phyloP scores from a whole-genome alignment of 2,113 vertebrate genomes.

The Cyphomyrus discorhynchus region DNA sequence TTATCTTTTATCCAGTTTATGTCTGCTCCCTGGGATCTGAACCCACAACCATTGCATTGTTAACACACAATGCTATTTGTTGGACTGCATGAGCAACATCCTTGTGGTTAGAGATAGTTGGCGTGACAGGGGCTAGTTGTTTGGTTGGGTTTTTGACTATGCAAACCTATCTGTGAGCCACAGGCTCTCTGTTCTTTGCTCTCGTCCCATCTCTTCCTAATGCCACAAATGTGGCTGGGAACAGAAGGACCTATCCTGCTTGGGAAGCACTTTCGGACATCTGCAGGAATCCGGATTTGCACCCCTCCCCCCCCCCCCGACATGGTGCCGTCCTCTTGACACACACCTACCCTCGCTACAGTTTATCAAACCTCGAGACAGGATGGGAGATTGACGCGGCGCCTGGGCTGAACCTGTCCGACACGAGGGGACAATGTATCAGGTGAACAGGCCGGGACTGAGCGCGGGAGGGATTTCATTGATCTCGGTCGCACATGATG shows the following conservation, averaged over 20 bases:
- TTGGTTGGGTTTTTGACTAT: neutral
- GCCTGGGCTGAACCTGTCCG: neutral
- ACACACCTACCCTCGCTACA: neutral
- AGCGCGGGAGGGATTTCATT: neutral
- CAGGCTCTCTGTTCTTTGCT: neutral
- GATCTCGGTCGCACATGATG: constrained; percentile 1
- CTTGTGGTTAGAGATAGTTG: neutral
- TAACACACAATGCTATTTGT: neutral
- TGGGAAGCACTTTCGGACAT: neutral
- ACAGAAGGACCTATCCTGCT: neutral
- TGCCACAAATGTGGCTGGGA: neutral
- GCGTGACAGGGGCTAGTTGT: neutral
- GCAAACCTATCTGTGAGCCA: neutral
- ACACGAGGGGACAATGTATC: neutral
- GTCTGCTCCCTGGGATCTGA: neutral
- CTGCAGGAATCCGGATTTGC: neutral
- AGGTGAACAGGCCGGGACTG: neutral
- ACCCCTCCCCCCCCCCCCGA: neutral
- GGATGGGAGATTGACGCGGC: neutral
- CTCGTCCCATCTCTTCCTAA: too few relatives aligned
- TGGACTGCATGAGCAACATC: neutral
- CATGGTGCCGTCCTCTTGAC: neutral
- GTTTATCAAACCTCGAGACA: constrained; percentile 1
- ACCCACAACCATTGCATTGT: neutral
- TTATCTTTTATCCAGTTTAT: neutral